Evolutionary conservation across 2,113 vertebrate genomes (phyloP).

Genomic region (Emydura subglobosa): DNA sequence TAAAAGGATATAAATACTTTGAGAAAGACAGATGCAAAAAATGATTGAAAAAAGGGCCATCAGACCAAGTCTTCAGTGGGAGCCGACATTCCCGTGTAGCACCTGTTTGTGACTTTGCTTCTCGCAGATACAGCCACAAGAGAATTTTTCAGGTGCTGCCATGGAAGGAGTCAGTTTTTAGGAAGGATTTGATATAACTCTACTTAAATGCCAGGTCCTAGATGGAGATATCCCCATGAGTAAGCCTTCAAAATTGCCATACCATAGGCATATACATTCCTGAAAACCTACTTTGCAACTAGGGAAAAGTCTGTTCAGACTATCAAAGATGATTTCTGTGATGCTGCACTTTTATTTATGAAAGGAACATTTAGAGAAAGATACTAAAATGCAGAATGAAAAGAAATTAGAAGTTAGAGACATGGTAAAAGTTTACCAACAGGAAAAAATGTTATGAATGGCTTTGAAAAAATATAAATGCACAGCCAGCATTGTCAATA

Average conservation of each 20-base stretch:
- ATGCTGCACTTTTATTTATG: not conserved
- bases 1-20: not conserved
- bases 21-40: not conserved
- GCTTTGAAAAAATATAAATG: not conserved
- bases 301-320: not conserved
- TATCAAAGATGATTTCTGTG: not conserved
- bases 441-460: not conserved
- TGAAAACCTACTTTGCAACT: not conserved
- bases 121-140: not conserved
- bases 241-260: not conserved
- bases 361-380: not conserved
- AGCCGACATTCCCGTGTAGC: not conserved
- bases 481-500: not conserved
- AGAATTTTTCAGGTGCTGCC: not conserved
- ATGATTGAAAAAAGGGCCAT: not conserved
- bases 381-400: not conserved
- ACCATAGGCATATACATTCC: not conserved
- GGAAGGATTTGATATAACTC: not conserved
- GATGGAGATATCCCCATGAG: too few relatives aligned
- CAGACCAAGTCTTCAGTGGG: not conserved
- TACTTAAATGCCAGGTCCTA: not conserved
- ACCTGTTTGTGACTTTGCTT: not conserved
- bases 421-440: not conserved
- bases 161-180: not conserved
- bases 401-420: not conserved